These are phyloP conservation scores for Podarcis lilfordi DNA, from an alignment of 2,797 vertebrate genomes.

Conservation along the genomic window DNA sequence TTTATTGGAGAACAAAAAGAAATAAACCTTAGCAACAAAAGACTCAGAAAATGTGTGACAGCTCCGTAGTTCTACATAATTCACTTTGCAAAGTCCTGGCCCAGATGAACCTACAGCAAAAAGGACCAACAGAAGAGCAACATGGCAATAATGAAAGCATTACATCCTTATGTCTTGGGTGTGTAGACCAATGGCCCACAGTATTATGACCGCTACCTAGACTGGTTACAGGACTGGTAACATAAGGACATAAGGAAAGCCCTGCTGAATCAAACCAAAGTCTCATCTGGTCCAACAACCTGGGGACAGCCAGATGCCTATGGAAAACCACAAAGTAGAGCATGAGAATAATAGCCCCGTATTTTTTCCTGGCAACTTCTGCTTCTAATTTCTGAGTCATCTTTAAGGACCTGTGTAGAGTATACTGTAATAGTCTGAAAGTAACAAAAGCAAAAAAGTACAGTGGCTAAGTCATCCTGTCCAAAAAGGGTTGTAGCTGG, in stretches of 20 bases:
- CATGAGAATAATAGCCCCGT: too few relatives aligned
- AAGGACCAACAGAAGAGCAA: neutral
- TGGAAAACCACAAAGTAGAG: too few relatives aligned
- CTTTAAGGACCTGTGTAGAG: too few relatives aligned
- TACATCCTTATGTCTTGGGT: neutral
- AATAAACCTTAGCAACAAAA: neutral
- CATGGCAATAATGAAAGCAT: neutral
- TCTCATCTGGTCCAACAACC: too few relatives aligned
- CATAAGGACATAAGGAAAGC: neutral
- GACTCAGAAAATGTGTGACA: neutral
- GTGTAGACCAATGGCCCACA: neutral
- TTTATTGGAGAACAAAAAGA: constrained; percentile 25
- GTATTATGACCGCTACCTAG: neutral
- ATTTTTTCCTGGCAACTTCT: too few relatives aligned
- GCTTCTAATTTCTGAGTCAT: too few relatives aligned
- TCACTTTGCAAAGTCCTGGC: neutral
- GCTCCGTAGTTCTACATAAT: neutral
- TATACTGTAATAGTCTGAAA: too few relatives aligned
- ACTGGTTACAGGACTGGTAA: neutral
- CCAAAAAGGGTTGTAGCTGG: too few relatives aligned
- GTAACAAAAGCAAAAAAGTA: too few relatives aligned
- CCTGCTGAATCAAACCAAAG: neutral
- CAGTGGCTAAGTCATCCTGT: too few relatives aligned
- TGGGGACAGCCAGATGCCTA: too few relatives aligned
- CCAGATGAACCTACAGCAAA: neutral